Percentiles rank a stretch among this genome's conserved stretches.
These are phyloP conservation scores for Aphyosemion australe DNA, from an alignment of 2,113 vertebrate species.

Conservation along the genomic window DNA sequence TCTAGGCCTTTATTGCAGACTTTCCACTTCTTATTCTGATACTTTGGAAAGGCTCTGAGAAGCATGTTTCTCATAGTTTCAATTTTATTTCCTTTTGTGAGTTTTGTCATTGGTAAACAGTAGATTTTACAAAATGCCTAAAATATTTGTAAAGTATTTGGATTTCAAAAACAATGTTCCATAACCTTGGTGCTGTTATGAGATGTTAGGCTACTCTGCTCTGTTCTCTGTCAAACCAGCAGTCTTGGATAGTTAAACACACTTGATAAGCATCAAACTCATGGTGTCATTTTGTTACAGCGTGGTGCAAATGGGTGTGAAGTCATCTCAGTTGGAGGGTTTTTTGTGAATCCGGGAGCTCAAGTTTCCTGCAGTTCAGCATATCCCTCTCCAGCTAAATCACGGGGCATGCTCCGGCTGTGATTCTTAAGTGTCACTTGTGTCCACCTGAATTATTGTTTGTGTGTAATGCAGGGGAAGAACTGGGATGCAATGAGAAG, in stretches of 20 bases:
- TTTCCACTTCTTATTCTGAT: conserved; percentile 53
- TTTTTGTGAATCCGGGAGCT: conserved; percentile 63
- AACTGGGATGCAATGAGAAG: conserved; percentile 73
- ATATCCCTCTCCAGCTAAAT: conserved; percentile 56
- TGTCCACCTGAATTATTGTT: conserved; percentile 82
- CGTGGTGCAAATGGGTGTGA: conserved; percentile 31
- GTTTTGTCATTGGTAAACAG: conserved; percentile 26
- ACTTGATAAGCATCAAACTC: conserved; percentile 22
- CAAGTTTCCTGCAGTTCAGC: conserved; percentile 46
- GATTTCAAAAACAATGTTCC: conserved; percentile 19
- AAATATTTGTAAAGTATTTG: conserved; percentile 28
- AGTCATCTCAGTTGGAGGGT: conserved; percentile 48
- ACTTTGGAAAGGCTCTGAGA: conserved; percentile 26
- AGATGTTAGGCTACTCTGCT: conserved; percentile 9
- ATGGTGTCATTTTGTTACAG: conserved; percentile 1
- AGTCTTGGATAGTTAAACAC: conserved; percentile 24
- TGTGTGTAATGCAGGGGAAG: conserved; percentile 75
- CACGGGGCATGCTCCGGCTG: conserved; percentile 52
- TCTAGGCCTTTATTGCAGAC: conserved; percentile 70
- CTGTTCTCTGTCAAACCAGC: conserved; percentile 25
- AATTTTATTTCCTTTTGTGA: conserved; percentile 32
- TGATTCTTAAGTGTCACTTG: conserved; percentile 80
- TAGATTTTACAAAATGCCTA: conserved; percentile 14
- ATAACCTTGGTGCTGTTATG: conserved; percentile 23
- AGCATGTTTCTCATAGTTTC: conserved; percentile 23